These are phyloP conservation scores for Prosopocoilus inquinatus DNA, from an alignment of 2,888 invertebrate species.

Conservation along the genomic window DNA sequence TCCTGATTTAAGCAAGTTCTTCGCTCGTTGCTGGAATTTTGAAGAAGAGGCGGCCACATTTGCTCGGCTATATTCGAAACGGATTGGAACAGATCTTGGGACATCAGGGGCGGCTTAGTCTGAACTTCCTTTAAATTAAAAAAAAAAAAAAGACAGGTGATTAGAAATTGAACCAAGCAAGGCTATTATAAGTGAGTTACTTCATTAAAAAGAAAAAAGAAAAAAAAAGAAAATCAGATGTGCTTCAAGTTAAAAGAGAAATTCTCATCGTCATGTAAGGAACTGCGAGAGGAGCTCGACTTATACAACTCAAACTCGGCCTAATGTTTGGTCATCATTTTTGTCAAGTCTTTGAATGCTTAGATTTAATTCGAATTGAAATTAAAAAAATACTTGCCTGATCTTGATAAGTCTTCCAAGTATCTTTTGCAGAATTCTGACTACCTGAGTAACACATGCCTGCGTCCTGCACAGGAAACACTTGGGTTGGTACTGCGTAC, in stretches of 20 bases:
- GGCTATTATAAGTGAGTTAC: background rate
- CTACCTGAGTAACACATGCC: constrained; percentile 10
- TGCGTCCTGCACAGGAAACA: constrained; percentile 13
- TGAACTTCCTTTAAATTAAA: no score
- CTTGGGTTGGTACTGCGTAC: constrained; percentile 9
- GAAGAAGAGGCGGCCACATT: no score
- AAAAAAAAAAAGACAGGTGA: no score
- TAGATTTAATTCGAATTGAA: background rate
- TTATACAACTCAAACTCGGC: constrained; percentile 43
- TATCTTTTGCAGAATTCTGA: constrained; percentile 12
- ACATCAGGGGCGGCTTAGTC: no score
- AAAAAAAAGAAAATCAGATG: no score
- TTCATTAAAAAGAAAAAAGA: no score
- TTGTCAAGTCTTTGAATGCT: no score
- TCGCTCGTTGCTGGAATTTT: no score
- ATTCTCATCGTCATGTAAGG: constrained; percentile 27
- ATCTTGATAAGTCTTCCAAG: constrained; percentile 14
- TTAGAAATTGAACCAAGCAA: no score
- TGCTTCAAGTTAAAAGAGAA: constrained; percentile 25
- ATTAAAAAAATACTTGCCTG: constrained; percentile 3
- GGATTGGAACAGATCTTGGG: no score
- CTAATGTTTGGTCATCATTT: constrained; percentile 42
- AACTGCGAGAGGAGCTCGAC: constrained; percentile 26
- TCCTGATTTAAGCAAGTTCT: no score
- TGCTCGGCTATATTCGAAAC: no score